phyloP scores from a whole-genome alignment of 2,888 invertebrate genomes.

The Trissolcus japonicus region DNA sequence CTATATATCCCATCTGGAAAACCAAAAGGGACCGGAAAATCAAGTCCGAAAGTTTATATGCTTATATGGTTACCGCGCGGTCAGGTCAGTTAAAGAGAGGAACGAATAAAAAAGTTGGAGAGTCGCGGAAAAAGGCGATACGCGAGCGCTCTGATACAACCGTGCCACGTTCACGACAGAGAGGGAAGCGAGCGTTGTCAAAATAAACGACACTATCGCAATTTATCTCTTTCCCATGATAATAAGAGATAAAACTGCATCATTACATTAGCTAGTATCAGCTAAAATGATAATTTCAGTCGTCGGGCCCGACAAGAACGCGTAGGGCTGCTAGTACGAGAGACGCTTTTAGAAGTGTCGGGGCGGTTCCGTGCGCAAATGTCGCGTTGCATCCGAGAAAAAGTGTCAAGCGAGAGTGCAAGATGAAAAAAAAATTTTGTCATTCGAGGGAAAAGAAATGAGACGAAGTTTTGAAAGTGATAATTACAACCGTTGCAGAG shows the following conservation, averaged over 20 bases:
- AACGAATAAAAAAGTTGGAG: conserved; percentile 15
- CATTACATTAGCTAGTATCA: conserved; percentile 77
- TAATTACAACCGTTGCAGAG: not conserved
- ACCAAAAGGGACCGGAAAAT: not conserved
- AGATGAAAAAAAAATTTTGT: not conserved
- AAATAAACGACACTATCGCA: conserved; percentile 77
- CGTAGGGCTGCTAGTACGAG: conserved; percentile 67
- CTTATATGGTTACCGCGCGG: not conserved
- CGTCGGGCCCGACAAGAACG: conserved; percentile 72
- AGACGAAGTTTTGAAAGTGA: not conserved
- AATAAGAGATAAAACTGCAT: conserved; percentile 77
- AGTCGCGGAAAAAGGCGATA: conserved; percentile 61
- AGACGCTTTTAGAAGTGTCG: conserved; percentile 33
- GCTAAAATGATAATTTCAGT: conserved; percentile 77
- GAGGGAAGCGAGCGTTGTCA: conserved; percentile 71
- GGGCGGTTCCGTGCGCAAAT: conserved; percentile 22
- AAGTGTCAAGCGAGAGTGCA: not conserved
- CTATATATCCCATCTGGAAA: not conserved
- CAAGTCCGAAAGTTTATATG: too few relatives aligned
- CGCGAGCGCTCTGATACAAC: conserved; percentile 18
- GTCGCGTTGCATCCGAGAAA: conserved; percentile 2
- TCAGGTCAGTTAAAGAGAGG: conserved; percentile 18
- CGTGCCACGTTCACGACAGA: conserved; percentile 50
- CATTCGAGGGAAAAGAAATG: not conserved
- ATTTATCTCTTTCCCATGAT: conserved; percentile 77